phyloP scores from a whole-genome alignment of 1,140 invertebrate species.

The Vollenhovia emeryi region DNA sequence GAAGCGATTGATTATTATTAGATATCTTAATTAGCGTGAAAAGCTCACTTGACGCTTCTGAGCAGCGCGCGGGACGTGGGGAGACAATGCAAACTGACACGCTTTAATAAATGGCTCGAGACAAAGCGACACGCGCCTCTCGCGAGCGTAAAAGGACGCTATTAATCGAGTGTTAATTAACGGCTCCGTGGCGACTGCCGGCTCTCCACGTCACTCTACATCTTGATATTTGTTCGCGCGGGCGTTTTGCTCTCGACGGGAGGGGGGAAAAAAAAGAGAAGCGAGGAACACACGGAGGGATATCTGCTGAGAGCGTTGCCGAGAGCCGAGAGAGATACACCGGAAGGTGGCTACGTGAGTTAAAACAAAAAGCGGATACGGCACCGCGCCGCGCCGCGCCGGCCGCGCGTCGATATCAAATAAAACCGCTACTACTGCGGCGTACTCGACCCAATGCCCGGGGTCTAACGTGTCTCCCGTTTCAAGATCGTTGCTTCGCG shows the following conservation, averaged over 20 bases:
- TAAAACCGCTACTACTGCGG: constrained; percentile 21
- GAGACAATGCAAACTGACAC: constrained; percentile 1
- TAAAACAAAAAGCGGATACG: neutral
- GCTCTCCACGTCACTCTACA: neutral
- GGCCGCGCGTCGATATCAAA: constrained; percentile 15
- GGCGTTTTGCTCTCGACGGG: neutral
- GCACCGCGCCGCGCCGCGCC: neutral
- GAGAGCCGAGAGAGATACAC: neutral
- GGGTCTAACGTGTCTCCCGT: neutral
- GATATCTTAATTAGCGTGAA: constrained; percentile 7
- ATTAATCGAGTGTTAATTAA: constrained; percentile 26
- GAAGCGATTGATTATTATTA: constrained; percentile 4
- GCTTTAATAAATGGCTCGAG: constrained; percentile 9
- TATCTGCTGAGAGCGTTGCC: neutral
- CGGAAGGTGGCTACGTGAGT: neutral
- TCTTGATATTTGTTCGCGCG: neutral
- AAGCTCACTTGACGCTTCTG: constrained; percentile 6
- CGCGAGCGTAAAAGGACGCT: neutral
- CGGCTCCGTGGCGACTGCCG: neutral
- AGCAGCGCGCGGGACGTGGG: neutral
- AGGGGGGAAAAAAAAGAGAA: neutral
- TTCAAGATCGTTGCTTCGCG: neutral
- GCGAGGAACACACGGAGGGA: neutral
- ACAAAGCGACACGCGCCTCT: neutral
- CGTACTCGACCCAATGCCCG: neutral